These are phyloP conservation scores for Mobula hypostoma DNA, from an alignment of 2,113 vertebrate genomes.

Conservation along the genomic window DNA sequence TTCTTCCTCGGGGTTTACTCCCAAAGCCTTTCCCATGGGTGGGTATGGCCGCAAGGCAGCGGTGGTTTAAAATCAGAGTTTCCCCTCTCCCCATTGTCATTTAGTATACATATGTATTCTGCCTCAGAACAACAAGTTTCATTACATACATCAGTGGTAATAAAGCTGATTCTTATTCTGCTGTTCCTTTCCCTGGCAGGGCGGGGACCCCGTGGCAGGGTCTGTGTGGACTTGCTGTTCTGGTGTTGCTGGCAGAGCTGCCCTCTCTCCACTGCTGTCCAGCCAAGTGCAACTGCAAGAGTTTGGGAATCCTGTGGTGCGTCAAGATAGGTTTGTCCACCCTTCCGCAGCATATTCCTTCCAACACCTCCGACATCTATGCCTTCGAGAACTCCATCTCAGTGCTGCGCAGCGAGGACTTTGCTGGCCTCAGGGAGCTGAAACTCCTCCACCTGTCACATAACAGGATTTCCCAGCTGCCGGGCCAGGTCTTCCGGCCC, in stretches of 20 bases:
- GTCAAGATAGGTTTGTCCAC: constrained; percentile 48
- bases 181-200: background rate
- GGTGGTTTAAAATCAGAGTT: too few species aligned
- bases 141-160: too few species aligned
- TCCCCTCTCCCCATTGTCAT: too few species aligned
- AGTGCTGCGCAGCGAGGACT: constrained; percentile 60
- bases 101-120: too few species aligned
- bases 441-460: constrained; percentile 89
- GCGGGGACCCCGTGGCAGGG: background rate
- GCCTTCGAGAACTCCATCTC: constrained; percentile 83
- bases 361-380: constrained; percentile 64
- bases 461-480: constrained; percentile 76
- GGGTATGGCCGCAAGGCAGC: too few species aligned
- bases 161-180: background rate
- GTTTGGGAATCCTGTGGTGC: constrained; percentile 60
- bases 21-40: too few species aligned
- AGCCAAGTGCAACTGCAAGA: constrained; percentile 56
- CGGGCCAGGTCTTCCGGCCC: constrained; percentile 71
- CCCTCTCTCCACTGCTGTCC: constrained; percentile 51
- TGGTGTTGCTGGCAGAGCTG: background rate
- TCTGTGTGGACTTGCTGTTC: background rate
- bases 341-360: constrained; percentile 63
- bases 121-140: too few species aligned
- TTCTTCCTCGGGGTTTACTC: too few species aligned
- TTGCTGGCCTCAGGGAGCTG: constrained; percentile 61